A percentile compares a stretch with the other conserved stretches of the same genome.
Conservation (phyloP, 2,888 invertebrate species). For the Eurois occulta region DNA sequence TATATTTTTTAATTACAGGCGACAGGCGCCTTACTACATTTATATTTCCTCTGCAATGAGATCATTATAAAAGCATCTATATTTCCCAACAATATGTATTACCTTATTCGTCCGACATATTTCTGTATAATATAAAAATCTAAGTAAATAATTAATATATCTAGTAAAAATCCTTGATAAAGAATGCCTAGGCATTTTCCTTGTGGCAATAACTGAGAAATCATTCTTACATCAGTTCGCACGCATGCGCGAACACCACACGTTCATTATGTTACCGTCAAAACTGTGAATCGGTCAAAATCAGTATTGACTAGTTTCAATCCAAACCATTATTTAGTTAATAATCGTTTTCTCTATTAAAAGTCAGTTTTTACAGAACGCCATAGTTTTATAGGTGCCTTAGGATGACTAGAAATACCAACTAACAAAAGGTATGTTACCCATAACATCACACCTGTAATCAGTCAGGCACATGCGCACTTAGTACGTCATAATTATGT, state of each 20-base stretch:
- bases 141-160: conserved; percentile 59
- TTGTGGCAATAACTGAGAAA: conserved; percentile 67
- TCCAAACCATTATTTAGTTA: background rate
- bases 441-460: background rate
- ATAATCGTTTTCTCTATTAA: too few relatives aligned
- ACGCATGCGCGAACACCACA: conserved; percentile 59
- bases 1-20: conserved; percentile 21
- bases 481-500: background rate
- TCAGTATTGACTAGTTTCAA: background rate
- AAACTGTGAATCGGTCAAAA: background rate
- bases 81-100: conserved; percentile 35
- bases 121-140: conserved; percentile 56
- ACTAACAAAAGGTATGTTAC: too few relatives aligned
- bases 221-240: conserved; percentile 67
- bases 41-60: conserved; percentile 9
- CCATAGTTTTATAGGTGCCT: too few relatives aligned
- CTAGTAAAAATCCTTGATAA: conserved; percentile 63
- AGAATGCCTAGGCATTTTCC: conserved; percentile 67
- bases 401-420: too few relatives aligned
- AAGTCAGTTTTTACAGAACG: too few relatives aligned
- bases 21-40: conserved; percentile 27
- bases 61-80: conserved; percentile 23
- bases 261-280: conserved; percentile 31
- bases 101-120: conserved; percentile 46
- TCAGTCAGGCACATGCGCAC: background rate